Evolutionary conservation across 2,113 vertebrate species (phyloP).

Genomic region (Collichthys lucidus): DNA sequence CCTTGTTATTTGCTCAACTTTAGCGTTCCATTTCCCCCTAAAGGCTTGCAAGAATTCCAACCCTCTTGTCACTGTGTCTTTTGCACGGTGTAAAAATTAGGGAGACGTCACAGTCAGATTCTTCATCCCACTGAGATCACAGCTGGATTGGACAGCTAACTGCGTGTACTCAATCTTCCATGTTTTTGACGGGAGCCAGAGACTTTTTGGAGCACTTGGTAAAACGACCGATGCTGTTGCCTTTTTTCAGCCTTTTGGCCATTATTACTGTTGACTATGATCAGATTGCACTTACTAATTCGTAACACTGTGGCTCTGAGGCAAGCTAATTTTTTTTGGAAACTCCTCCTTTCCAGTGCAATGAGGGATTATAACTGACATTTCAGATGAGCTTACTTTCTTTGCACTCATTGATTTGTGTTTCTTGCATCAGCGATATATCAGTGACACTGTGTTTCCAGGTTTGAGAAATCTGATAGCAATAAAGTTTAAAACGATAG

Average conservation of each 20-base stretch:
- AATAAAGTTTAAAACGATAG: background rate
- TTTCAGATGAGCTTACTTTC: background rate
- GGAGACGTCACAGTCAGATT: background rate
- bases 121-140: conserved; percentile 39
- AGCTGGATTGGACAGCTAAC: conserved; percentile 33
- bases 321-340: background rate
- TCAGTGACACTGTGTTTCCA: background rate
- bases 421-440: background rate
- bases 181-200: background rate
- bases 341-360: background rate
- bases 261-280: background rate
- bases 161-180: background rate
- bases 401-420: background rate
- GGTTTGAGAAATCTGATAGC: no score
- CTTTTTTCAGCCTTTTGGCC: conserved; percentile 1
- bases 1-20: conserved; percentile 18
- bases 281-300: background rate
- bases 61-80: background rate
- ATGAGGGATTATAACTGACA: background rate
- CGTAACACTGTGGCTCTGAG: background rate
- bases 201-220: background rate
- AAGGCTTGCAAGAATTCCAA: background rate
- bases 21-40: background rate
- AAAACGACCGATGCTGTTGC: background rate
- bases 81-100: conserved; percentile 7